Percentiles rank a stretch among this genome's conserved stretches.
Evolutionary conservation across 1,140 invertebrate species (phyloP).

Genomic region (Drosophila ananassae): DNA sequence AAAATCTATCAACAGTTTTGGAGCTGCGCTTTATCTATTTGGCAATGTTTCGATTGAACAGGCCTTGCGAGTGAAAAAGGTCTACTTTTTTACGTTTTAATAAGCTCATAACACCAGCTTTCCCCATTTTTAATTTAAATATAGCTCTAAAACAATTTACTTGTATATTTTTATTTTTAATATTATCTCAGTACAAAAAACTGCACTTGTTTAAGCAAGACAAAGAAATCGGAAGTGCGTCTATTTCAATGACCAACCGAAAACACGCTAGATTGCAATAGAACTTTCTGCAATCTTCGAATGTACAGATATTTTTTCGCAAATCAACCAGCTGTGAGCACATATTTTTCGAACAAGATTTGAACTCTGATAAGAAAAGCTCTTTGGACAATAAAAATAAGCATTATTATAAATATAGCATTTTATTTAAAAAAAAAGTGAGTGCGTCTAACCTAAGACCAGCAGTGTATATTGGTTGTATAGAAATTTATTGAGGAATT

Average conservation of each 20-base stretch:
- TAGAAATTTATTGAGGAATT: too few species aligned
- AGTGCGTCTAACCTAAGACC: background rate
- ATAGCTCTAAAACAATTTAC: constrained; percentile 19
- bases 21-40: constrained; percentile 32
- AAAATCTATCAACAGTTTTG: constrained; percentile 8
- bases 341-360: constrained; percentile 3
- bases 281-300: background rate
- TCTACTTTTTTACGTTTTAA: constrained; percentile 9
- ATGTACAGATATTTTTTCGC: constrained; percentile 21
- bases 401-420: constrained; percentile 1
- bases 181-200: too few species aligned
- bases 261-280: too few species aligned
- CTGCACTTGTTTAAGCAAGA: too few species aligned
- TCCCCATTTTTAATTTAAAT: constrained; percentile 40
- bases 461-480: too few species aligned
- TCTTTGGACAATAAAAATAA: constrained; percentile 21
- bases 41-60: constrained; percentile 22
- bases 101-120: constrained; percentile 18
- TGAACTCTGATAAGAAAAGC: constrained; percentile 20
- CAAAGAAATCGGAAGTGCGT: too few species aligned
- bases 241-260: too few species aligned
- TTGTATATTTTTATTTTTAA: too few species aligned
- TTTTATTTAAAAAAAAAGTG: constrained; percentile 8
- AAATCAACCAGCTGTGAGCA: constrained; percentile 18
- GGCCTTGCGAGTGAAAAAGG: constrained; percentile 27